Evolutionary conservation across 2,888 invertebrate genomes (phyloP), one percentile per base, ranked within the genome.

Genomic region (Patella depressa): DNA sequence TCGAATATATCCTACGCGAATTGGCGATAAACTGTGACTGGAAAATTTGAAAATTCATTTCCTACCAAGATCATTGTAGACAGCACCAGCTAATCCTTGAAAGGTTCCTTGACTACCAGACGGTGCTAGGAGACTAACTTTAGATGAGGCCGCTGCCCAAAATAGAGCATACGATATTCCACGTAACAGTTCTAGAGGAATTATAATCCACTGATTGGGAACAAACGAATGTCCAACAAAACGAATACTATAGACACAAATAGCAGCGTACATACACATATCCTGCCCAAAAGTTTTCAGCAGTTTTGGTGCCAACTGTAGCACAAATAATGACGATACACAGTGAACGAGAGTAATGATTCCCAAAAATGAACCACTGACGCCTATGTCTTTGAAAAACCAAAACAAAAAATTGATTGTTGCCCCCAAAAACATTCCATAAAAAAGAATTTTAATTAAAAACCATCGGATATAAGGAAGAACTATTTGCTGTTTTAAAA

Each of bases 61-160:
- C 78, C 29, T 59, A 82, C 82, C 82, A 17, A 83, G 17, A 59
- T 81, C 83, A 78, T 80, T 81, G 76, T 79, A 79, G 59, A 81
- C 59, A n/a, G 81, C 80, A 2, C 83, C 81, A 19, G 81, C 75
- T 17, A 83, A 72, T 9, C 65, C 80, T 71, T 83, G 83, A 53
- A 79, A 78, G 3, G 81, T 76, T 7, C 77, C 81, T 34, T 77
- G 80, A 19, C 78, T 78, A 3, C 80, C 79, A 15, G 72, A 53
- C 14, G 80, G 76, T 3, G 83, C 79, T 54, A 79, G 69, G 2
- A 72, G 59, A 59, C 78, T 81, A 19, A 0, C 96, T 96, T 3
- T 96, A 95, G 87, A 96, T 11, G 96, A 96, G 2, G 96, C 96
- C 57, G 97, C 96, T 34, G 96, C 96, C 96, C 96, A 96, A 96